Base-by-base conservation (phyloP, 2,797 vertebrate genomes). In the Lophius americanus region DNA sequence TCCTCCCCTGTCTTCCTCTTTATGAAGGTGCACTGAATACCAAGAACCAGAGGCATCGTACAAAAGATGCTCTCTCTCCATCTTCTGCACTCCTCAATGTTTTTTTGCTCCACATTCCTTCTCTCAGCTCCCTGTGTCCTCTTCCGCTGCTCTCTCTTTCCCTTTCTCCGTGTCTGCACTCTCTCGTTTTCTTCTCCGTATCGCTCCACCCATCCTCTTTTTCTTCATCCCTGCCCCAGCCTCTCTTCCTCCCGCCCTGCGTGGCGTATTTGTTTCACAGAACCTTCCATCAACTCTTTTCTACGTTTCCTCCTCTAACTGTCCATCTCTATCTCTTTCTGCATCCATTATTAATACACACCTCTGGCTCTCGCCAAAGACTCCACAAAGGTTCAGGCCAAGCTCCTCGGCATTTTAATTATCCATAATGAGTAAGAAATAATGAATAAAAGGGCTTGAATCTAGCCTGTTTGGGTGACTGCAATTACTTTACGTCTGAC, bases 331-430 rank as follows among this genome's bases (percentile, higher is more conserved):
- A 46, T 42, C 62, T 60, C 65, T 68, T 64, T 57, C 73, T 50
- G 61, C 85, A 91, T 92, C 82, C 91, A 92, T 93, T 90, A 93
- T 92, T 92, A 90, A 93, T 85, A 78, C 9, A 76, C 79, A 89
- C 88, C 89, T 90, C 84, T 81, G 78, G 83, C 83, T 86, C 78
- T 75, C 35, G 43, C 76, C 80, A 62, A 81, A 88, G 84, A 83
- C 79, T 61, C 56, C 82, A 65, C 79, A 67, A 35, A 62, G 82
- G 86, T 80, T 82, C 77, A 55, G 80, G 85, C 83, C 76, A 72
- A 79, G 84, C 85, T 84, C 78, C 84, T 75, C 71, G 9, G 84
- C 85, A 85, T 92, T 91, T 89, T 82, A 91, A 89, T 91, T 82
- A 89, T 75, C 64, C 50, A 49, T 88, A 89, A 93, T 85, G 83